A percentile compares a stretch with the other conserved stretches of the same genome.
Evolutionary conservation across 1,140 invertebrate species (phyloP).

Genomic region (Acromyrmex echinatior): DNA sequence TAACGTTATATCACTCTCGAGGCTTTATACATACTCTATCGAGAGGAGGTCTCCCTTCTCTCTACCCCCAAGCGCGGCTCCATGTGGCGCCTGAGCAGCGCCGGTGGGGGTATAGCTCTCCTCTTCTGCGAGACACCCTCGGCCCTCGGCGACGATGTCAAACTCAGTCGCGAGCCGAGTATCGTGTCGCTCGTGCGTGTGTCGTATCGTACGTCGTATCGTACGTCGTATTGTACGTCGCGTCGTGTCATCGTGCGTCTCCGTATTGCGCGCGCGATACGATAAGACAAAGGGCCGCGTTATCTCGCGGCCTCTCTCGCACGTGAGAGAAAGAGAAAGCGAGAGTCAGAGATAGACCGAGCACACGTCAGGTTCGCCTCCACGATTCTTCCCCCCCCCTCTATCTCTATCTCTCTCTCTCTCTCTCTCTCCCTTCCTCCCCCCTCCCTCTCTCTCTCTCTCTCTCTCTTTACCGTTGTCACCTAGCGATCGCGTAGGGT

Average conservation of each 20-base stretch:
- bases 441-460: neutral
- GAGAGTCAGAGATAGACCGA: neutral
- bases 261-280: conserved; percentile 17
- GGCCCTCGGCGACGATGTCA: conserved; percentile 63
- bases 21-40: conserved; percentile 65
- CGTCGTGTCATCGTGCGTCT: conserved; percentile 13
- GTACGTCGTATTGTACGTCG: neutral
- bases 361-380: conserved; percentile 40
- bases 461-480: neutral
- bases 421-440: neutral
- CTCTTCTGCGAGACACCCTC: conserved; percentile 70
- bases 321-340: neutral
- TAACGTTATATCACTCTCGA: conserved; percentile 64
- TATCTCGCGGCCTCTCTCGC: conserved; percentile 18
- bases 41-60: conserved; percentile 35
- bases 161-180: conserved; percentile 76
- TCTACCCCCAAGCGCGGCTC: conserved; percentile 57
- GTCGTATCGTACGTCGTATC: neutral
- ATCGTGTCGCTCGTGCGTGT: conserved; percentile 69
- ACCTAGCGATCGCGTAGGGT: neutral
- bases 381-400: neutral
- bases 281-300: conserved; percentile 31
- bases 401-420: neutral
- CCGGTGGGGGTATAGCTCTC: conserved; percentile 69
- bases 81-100: conserved; percentile 60